phyloP scores from a whole-genome alignment of 2,113 vertebrate genomes.

The Cyprinus carpio region DNA sequence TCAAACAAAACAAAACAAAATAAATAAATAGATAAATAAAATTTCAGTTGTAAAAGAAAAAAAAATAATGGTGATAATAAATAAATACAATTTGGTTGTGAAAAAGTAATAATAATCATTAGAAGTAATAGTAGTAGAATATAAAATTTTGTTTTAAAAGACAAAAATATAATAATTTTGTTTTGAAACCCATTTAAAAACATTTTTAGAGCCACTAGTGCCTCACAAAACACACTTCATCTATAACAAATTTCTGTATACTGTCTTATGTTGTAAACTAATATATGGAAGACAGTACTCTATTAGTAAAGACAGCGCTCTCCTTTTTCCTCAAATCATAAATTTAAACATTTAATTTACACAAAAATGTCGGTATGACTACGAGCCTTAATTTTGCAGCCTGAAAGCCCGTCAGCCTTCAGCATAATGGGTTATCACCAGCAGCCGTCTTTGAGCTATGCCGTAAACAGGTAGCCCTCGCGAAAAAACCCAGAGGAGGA shows the following conservation, averaged over 20 bases:
- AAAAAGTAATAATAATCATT: too few species aligned
- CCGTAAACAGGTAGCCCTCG: conserved; percentile 41
- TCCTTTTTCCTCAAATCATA: neutral
- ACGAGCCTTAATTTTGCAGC: neutral
- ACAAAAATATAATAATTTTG: too few species aligned
- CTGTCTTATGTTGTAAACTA: neutral
- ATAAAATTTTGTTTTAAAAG: too few species aligned
- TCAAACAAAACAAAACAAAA: too few species aligned
- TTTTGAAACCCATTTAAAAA: too few species aligned
- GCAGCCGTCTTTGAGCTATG: conserved; percentile 39
- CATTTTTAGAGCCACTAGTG: too few species aligned
- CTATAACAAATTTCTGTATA: neutral
- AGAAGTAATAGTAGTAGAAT: too few species aligned
- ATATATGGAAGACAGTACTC: neutral
- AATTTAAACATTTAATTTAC: neutral
- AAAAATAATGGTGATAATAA: too few species aligned
- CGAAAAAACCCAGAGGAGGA: conserved; percentile 63
- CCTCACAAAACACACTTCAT: too few species aligned
- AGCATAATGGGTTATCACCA: conserved; percentile 35
- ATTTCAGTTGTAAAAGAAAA: too few species aligned
- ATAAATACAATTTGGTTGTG: too few species aligned
- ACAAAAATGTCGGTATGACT: neutral
- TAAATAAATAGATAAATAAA: too few species aligned
- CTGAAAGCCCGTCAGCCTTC: conserved; percentile 19
- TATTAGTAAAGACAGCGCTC: neutral